Evolutionary conservation across 2,113 vertebrate species (phyloP), one percentile per base, ranked within the genome.

Genomic region (Siphamia tubifer): DNA sequence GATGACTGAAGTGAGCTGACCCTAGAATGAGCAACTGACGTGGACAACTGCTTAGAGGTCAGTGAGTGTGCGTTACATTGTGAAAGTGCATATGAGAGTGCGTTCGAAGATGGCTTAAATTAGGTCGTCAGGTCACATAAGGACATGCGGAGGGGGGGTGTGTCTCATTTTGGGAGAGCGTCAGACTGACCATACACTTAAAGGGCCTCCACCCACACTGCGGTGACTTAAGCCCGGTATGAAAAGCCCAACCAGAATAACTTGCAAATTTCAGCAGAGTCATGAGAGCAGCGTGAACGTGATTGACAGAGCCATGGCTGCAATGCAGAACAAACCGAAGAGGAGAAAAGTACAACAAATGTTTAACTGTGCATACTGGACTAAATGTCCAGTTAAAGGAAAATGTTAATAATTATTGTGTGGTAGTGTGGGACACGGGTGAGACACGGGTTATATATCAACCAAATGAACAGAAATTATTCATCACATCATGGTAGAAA

Each of bases 1-100:
- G n/a, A n/a, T n/a, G n/a, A n/a, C 30, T 27, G 16, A 53, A 23
- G 7, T 53, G 27, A 65, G 16, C 31, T 12, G 16, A 36, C 25
- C 3, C 28, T 25, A 24, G 8, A 39, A 23, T 24, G 12, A 34
- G 15, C 25, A 36, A 80, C 30, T 52, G 70, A 53, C 12, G 23
- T 57, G 55, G 62, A 78, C 62, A 68, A 66, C 61, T 78, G 77
- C 54, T 49, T 6, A 9, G 44, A 48, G 69, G 68, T 69, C 53
- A 73, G 10, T 25, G 58, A 17, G 48, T 32, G 49, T 74, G 66
- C 66, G 53, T 67, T 76, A 61, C 52, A 66, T 15, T 61, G 23
- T 60, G 54, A 65, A 71, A 61, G 30, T 32, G 30, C 17, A 38
- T 38, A 35, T 38, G 8, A 30, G 36, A 43, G 60, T 39, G 39